Evolutionary conservation across 1,140 invertebrate genomes (phyloP).

Genomic region (Drosophila suzukii): DNA sequence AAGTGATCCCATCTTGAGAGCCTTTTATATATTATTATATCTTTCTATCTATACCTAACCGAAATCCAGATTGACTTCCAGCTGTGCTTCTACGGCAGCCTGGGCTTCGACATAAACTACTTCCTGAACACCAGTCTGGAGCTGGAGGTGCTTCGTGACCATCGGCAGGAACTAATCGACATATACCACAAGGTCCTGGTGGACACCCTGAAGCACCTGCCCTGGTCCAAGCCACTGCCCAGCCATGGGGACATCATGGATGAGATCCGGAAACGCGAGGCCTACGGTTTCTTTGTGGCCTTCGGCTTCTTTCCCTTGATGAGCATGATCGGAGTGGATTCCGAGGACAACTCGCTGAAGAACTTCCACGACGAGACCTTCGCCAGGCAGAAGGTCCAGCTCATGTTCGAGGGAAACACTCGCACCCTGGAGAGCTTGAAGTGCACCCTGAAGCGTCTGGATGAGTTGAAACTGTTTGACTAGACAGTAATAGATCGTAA

Average conservation of each 20-base stretch:
- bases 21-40: too few species aligned
- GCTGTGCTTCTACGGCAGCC: slow-evolving; percentile 74
- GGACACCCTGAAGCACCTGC: slow-evolving; percentile 75
- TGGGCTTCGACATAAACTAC: slow-evolving; percentile 82
- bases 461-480: slow-evolving; percentile 74
- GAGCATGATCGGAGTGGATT: slow-evolving; percentile 76
- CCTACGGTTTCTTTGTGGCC: slow-evolving; percentile 77
- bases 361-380: slow-evolving; percentile 77
- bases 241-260: slow-evolving; percentile 73
- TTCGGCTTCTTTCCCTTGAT: slow-evolving; percentile 79
- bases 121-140: slow-evolving; percentile 80
- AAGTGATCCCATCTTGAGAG: slow-evolving; percentile 12
- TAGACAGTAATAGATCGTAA: slow-evolving; percentile 18
- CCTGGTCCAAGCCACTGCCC: slow-evolving; percentile 79
- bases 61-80: slow-evolving; percentile 77
- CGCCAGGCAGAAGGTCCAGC: slow-evolving; percentile 70
- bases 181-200: slow-evolving; percentile 69
- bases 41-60: background rate
- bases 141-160: slow-evolving; percentile 62
- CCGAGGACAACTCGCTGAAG: slow-evolving; percentile 76
- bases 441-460: slow-evolving; percentile 65
- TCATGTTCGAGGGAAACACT: slow-evolving; percentile 74
- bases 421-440: slow-evolving; percentile 73
- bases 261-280: slow-evolving; percentile 70
- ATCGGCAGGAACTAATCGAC: slow-evolving; percentile 78